Conservation (phyloP, 2,113 vertebrate species). For the Taurulus bubalis region DNA sequence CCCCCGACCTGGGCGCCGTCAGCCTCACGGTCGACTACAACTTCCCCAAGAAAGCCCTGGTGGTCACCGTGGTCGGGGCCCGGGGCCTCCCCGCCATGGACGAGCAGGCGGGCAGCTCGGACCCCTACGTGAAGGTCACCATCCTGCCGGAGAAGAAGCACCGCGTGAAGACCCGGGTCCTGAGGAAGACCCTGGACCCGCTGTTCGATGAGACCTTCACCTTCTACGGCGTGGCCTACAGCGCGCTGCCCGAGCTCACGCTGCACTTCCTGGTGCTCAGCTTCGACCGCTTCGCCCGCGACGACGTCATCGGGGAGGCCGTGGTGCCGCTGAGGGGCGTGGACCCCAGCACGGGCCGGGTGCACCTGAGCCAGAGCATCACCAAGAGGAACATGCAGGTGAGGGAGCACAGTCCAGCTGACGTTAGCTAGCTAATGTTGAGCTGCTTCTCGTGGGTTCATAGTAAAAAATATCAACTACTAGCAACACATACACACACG, state of each 20-base stretch:
- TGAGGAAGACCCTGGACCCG: conserved; percentile 93
- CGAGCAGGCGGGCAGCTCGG: conserved; percentile 89
- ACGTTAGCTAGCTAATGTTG: too few relatives aligned
- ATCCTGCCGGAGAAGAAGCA: conserved; percentile 97
- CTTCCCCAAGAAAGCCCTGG: conserved; percentile 97
- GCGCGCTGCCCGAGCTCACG: conserved; percentile 92
- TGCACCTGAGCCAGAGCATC: conserved; percentile 93
- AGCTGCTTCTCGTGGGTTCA: too few relatives aligned
- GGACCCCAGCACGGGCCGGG: conserved; percentile 94
- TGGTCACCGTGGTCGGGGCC: conserved; percentile 95
- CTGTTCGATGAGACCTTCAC: conserved; percentile 98
- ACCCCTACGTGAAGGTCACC: conserved; percentile 98
- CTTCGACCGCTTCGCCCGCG: conserved; percentile 96
- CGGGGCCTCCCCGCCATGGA: conserved; percentile 92
- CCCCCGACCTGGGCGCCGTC: conserved; percentile 85
- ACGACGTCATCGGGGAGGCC: conserved; percentile 95
- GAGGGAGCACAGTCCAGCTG: too few relatives aligned
- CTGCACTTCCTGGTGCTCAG: conserved; percentile 97
- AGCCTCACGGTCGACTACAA: conserved; percentile 97
- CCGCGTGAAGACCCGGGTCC: conserved; percentile 94
- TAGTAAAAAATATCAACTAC: too few relatives aligned
- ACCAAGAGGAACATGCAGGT: conserved; percentile 96
- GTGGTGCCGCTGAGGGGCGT: conserved; percentile 93
- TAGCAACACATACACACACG: too few relatives aligned
- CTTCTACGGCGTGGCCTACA: conserved; percentile 95